Evolutionary conservation across 2,797 vertebrate genomes (phyloP), one percentile per base, ranked within the genome.

Genomic region (Apogon talboti): DNA sequence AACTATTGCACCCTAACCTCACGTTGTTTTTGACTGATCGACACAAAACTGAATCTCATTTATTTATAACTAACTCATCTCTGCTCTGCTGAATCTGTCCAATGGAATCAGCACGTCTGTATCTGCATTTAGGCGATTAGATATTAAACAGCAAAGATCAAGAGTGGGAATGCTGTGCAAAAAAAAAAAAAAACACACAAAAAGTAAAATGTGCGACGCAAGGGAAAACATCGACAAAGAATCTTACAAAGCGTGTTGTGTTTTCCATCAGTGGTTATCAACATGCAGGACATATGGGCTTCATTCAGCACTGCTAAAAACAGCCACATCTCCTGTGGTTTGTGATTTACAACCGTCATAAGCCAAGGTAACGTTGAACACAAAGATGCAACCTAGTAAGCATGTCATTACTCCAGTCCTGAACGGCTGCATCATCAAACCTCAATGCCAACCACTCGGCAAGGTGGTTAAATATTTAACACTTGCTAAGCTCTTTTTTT

Each of bases 1-100:
- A 47, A 53, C 52, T 54, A 38, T 55, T n/a, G 28, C 74, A 76
- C 75, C 52, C 1, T 74, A 82, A 86, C 62, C 74, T 85, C 74
- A 68, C 44, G 42, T 66, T 35, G 37, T 68, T 71, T 45, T 62
- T 47, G 37, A 76, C 77, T 47, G 57, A 74, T 47, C 1, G 7
- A 58, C 69, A 11, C 15, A 46, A 5, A 62, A 60, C 74, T 57
- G 68, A 71, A 74, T 57, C 19, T 62, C 3, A 71, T 76, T 54
- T 54, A 71, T 66, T 35, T 42, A 1, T 51, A 53, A 50, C 50
- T 41, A 59, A 62, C 41, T 18, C 78, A 42, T 55, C 24, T 42
- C 24, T 43, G 40, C 46, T 67, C 33, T 53, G 11, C 44, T 59
- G 0, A 28, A 33, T 45, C 49, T 61, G 48, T 30, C 58, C 21